phyloP scores from a whole-genome alignment of 2,797 vertebrate species.

The Dendrocincla tyrannina region DNA sequence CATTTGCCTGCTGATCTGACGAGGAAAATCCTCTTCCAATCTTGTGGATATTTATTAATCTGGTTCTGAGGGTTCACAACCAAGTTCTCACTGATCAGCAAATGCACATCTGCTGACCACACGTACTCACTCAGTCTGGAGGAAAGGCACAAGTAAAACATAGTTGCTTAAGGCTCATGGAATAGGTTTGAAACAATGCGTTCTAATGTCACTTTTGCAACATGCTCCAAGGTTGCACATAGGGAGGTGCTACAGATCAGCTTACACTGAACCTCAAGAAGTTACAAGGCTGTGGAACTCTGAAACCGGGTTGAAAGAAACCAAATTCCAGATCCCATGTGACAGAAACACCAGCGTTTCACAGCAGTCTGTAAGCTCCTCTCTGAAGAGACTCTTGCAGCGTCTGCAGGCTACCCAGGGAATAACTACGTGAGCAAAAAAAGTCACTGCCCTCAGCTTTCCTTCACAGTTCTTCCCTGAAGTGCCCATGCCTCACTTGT shows the following conservation, averaged over 20 bases:
- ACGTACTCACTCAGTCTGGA: background rate
- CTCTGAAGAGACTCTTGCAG: background rate
- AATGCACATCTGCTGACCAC: background rate
- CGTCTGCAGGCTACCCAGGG: rapidly evolving
- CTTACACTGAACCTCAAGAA: background rate
- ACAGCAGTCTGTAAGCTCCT: background rate
- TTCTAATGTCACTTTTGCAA: background rate
- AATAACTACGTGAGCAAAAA: background rate
- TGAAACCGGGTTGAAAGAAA: background rate
- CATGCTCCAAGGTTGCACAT: background rate
- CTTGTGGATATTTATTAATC: background rate
- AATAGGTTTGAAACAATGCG: background rate
- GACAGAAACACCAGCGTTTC: background rate
- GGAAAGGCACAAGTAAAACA: background rate
- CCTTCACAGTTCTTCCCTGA: background rate
- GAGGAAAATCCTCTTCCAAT: background rate
- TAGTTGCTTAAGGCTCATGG: rapidly evolving
- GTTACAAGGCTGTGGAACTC: rapidly evolving
- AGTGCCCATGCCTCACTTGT: rapidly evolving
- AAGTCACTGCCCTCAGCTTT: background rate
- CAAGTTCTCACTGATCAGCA: background rate
- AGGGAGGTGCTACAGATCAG: background rate
- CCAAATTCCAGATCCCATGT: background rate
- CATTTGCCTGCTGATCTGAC: background rate
- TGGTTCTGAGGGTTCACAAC: background rate